These are phyloP conservation scores for Asobara japonica DNA, from an alignment of 1,140 invertebrate genomes.

Conservation along the genomic window DNA sequence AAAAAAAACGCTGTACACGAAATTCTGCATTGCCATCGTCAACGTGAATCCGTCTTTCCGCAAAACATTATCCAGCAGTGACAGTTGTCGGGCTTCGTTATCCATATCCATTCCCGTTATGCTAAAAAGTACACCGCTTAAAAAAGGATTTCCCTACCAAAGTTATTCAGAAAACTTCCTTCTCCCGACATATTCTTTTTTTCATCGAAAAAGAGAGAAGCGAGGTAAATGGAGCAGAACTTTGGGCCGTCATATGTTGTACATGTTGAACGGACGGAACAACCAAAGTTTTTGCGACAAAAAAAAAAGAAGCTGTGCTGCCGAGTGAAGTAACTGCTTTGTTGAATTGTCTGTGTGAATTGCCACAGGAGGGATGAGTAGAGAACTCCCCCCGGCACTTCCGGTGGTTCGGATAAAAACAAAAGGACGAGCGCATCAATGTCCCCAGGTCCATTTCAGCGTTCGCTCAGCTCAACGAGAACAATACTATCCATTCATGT, in stretches of 20 bases:
- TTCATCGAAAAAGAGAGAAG: neutral
- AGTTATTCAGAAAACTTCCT: slow-evolving; percentile 2
- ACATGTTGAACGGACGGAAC: neutral
- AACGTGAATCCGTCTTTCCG: neutral
- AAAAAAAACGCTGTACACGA: too few relatives aligned
- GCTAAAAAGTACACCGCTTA: neutral
- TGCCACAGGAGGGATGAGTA: slow-evolving; percentile 9
- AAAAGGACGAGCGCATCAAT: slow-evolving; percentile 23
- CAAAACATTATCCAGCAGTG: neutral
- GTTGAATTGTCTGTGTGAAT: slow-evolving; percentile 19
- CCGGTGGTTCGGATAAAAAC: slow-evolving; percentile 33
- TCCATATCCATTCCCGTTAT: neutral
- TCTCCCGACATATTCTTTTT: neutral
- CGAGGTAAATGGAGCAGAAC: neutral
- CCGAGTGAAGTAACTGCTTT: neutral
- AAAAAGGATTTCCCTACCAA: neutral
- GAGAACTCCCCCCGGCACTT: slow-evolving; percentile 20
- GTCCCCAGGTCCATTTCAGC: slow-evolving; percentile 23
- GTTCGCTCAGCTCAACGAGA: slow-evolving; percentile 23
- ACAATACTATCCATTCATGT: slow-evolving; percentile 17
- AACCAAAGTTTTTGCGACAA: neutral
- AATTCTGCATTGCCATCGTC: too few relatives aligned
- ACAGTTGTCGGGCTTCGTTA: neutral
- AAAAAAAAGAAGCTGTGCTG: neutral
- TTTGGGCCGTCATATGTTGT: neutral